These are phyloP conservation scores for Melanotaenia pygmaea DNA, from an alignment of 2,797 vertebrate genomes.

Conservation along the genomic window DNA sequence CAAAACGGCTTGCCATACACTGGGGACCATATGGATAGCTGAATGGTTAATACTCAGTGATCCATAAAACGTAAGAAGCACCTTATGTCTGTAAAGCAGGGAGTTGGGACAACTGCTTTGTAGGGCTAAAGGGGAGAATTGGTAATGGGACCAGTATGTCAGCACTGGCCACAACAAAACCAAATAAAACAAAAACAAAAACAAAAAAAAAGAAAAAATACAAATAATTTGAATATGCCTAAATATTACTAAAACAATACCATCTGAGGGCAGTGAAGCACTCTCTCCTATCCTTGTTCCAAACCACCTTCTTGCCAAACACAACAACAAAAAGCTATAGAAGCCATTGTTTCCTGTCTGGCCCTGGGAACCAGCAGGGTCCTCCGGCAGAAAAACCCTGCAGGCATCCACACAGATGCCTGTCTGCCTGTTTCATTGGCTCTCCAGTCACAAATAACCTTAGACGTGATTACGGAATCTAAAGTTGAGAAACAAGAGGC, in stretches of 20 bases:
- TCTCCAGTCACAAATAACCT: slow-evolving; percentile 64
- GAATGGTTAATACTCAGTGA: background rate
- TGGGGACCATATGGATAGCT: background rate
- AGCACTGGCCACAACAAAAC: no score
- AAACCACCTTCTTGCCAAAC: slow-evolving; percentile 32
- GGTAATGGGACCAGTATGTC: no score
- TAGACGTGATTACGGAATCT: slow-evolving; percentile 50
- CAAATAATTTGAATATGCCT: background rate
- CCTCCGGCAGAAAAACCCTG: slow-evolving; percentile 47
- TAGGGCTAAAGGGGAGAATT: no score
- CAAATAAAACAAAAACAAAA: no score
- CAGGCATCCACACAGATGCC: slow-evolving; percentile 63
- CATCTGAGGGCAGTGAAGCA: slow-evolving; percentile 3
- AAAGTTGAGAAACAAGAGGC: slow-evolving; percentile 61
- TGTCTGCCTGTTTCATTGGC: slow-evolving; percentile 61
- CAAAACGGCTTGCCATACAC: no score
- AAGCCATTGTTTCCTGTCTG: slow-evolving; percentile 65
- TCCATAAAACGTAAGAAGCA: background rate
- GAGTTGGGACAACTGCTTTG: background rate
- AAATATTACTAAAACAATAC: background rate
- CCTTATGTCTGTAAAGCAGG: background rate
- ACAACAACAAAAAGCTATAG: slow-evolving; percentile 47
- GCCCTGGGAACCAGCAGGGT: slow-evolving; percentile 52
- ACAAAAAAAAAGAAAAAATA: no score
- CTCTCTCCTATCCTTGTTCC: background rate